These are phyloP conservation scores for Rhombomys opimus DNA, from an alignment of 2,113 vertebrate genomes.

Conservation along the genomic window DNA sequence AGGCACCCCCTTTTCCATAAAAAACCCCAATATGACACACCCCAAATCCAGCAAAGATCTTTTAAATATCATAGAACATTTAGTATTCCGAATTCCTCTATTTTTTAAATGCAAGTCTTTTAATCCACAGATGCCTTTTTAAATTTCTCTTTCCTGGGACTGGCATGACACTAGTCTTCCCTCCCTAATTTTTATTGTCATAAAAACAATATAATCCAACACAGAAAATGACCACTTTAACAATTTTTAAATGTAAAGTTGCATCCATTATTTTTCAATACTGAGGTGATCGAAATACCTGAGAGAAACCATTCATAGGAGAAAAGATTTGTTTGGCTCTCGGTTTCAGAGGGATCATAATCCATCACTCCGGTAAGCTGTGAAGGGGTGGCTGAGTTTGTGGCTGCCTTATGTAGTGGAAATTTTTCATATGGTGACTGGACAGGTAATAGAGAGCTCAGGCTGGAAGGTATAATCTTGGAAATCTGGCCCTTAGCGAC, in stretches of 20 bases:
- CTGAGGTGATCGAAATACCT: neutral
- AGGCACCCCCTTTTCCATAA: neutral
- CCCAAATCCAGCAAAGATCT: neutral
- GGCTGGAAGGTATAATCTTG: neutral
- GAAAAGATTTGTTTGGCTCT: neutral
- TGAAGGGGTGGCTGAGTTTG: neutral
- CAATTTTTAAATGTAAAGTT: neutral
- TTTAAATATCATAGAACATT: neutral
- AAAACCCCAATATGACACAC: neutral
- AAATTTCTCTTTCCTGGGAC: neutral
- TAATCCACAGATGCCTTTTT: neutral
- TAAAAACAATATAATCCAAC: neutral
- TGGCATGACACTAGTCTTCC: too few species aligned
- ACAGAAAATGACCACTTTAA: neutral
- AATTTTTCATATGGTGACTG: neutral
- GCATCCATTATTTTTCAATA: neutral
- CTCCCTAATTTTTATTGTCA: neutral
- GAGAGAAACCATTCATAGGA: neutral
- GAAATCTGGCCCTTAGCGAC: neutral
- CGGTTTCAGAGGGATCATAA: neutral
- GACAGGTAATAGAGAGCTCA: neutral
- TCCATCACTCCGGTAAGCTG: neutral
- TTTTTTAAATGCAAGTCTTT: neutral
- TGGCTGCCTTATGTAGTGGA: neutral
- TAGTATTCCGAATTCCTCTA: neutral